These are phyloP conservation scores for Oligia strigilis DNA, from an alignment of 2,888 invertebrate species.

Conservation along the genomic window DNA sequence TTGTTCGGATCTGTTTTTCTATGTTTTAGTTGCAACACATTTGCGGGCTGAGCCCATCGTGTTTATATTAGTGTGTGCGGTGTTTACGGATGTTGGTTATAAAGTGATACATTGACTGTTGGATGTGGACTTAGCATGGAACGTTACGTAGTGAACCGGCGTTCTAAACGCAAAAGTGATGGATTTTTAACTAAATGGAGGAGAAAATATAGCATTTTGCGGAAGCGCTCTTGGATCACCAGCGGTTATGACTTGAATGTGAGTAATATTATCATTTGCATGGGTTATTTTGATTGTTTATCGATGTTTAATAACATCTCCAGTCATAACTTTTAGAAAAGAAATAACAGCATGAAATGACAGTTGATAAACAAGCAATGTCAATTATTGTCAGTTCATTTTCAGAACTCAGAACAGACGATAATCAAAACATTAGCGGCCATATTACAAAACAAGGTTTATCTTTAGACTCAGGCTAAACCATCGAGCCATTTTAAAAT, in stretches of 20 bases:
- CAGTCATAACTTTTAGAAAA: background rate
- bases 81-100: conserved; percentile 33
- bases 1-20: conserved; percentile 78
- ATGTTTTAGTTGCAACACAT: conserved; percentile 82
- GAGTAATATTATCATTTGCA: conserved; percentile 68
- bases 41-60: conserved; percentile 78
- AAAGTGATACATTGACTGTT: conserved; percentile 71
- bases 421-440: conserved; percentile 14
- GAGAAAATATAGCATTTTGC: conserved; percentile 81
- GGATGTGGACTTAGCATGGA: conserved; percentile 79
- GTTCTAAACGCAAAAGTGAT: conserved; percentile 83
- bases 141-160: conserved; percentile 83
- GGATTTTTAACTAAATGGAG: conserved; percentile 84
- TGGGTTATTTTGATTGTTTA: conserved; percentile 7
- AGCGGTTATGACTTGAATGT: conserved; percentile 86
- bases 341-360: background rate
- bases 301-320: conserved; percentile 31
- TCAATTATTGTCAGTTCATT: background rate
- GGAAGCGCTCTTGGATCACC: conserved; percentile 81
- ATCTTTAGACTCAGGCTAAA: background rate
- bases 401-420: background rate
- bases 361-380: conserved; percentile 8
- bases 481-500: background rate
- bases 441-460: background rate
- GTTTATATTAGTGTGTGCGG: conserved; percentile 63